phyloP scores from a whole-genome alignment of 2,113 vertebrate species.

The mouse (Mus musculus) region DNA sequence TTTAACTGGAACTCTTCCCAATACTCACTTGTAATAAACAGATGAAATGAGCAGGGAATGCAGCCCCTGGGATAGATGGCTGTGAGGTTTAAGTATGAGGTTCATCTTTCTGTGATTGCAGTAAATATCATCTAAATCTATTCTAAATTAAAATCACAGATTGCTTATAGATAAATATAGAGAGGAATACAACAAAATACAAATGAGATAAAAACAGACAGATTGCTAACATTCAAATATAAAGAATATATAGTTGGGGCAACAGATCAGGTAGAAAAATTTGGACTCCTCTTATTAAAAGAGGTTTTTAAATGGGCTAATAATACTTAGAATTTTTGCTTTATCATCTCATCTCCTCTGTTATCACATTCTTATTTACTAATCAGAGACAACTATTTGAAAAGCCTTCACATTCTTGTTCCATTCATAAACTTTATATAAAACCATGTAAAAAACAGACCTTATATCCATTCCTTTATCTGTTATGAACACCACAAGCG shows the following conservation, averaged over 20 bases:
- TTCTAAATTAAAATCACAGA: not conserved
- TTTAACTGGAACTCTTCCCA: not conserved
- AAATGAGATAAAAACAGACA: not conserved
- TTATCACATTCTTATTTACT: not conserved
- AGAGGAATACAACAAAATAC: not conserved
- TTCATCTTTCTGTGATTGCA: not conserved
- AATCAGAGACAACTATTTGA: not conserved
- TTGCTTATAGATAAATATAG: not conserved
- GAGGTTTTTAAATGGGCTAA: not conserved
- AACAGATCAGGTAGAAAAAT: not conserved
- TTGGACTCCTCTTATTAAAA: not conserved
- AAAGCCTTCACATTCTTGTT: not conserved
- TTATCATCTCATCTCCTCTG: not conserved
- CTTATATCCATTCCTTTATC: slow-evolving; percentile 20
- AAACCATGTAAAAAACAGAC: not conserved
- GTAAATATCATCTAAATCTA: not conserved
- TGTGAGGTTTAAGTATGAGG: not conserved
- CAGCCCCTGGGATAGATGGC: not conserved
- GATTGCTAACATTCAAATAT: not conserved
- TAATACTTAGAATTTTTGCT: not conserved
- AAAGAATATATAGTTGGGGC: not conserved
- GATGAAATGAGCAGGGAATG: not conserved
- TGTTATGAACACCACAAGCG: not conserved
- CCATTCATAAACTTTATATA: slow-evolving; percentile 12
- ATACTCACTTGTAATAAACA: not conserved